Evolutionary conservation across 2,797 vertebrate species (phyloP).

Genomic region (Tiaroga cobitis): DNA sequence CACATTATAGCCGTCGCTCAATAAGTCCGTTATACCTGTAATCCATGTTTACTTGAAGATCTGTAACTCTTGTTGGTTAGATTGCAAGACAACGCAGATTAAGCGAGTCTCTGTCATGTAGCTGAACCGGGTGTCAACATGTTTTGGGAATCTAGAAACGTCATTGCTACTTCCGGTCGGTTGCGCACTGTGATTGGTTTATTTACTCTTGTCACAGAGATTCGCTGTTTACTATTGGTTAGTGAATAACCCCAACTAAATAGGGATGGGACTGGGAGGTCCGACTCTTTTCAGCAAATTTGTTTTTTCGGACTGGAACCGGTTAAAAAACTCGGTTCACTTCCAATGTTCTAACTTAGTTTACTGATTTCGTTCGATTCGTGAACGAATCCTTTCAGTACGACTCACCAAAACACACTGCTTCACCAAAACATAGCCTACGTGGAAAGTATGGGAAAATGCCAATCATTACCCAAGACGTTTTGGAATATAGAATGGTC

Average conservation of each 20-base stretch:
- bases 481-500: neutral
- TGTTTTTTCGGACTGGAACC: neutral
- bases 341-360: neutral
- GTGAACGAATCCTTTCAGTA: neutral
- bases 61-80: neutral
- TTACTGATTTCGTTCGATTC: neutral
- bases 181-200: conserved; percentile 62
- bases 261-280: neutral
- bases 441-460: neutral
- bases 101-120: neutral
- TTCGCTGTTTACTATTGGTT: conserved; percentile 17
- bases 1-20: neutral
- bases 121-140: conserved; percentile 42
- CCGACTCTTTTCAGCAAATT: neutral
- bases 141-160: conserved; percentile 41
- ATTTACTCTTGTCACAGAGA: neutral
- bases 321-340: neutral
- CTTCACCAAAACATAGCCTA: neutral
- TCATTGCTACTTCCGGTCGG: conserved; percentile 32
- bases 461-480: neutral
- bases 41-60: conserved; percentile 36
- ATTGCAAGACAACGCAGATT: neutral
- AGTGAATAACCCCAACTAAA: neutral
- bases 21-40: conserved; percentile 40
- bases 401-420: neutral